phyloP scores from a whole-genome alignment of 2,113 vertebrate species.

The Microcebus ravelobensis region DNA sequence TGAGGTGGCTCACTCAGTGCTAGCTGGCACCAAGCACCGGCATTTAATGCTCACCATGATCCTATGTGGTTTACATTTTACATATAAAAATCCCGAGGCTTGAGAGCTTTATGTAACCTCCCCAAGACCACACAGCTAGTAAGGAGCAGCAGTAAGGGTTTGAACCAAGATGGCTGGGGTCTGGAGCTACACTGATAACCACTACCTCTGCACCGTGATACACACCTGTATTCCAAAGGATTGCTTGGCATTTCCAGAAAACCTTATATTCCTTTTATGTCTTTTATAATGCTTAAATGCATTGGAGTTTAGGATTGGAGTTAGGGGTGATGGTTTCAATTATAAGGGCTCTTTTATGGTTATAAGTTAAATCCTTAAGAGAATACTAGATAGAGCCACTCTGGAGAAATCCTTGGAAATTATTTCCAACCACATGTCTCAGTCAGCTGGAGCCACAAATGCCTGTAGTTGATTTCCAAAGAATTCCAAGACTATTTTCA shows the following conservation, averaged over 20 bases:
- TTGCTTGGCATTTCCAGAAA: constrained; percentile 4
- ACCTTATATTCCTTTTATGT: neutral
- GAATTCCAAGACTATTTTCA: neutral
- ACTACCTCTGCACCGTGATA: neutral
- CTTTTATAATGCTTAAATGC: neutral
- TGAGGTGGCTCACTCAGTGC: neutral
- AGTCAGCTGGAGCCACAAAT: neutral
- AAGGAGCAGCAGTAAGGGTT: neutral
- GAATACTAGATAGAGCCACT: neutral
- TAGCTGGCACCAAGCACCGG: neutral
- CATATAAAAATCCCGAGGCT: neutral
- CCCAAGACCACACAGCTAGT: neutral
- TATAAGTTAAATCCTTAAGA: neutral
- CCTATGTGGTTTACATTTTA: neutral
- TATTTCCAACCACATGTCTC: neutral
- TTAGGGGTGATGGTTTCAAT: constrained; percentile 29
- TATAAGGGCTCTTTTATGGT: neutral
- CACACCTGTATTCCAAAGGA: neutral
- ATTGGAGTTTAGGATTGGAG: neutral
- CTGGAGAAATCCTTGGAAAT: neutral
- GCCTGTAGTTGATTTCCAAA: neutral
- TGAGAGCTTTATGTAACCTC: neutral
- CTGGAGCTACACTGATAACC: neutral
- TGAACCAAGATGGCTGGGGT: neutral
- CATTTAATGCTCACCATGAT: neutral